These are phyloP conservation scores for Solenopsis fugax DNA, from an alignment of 1,140 invertebrate species.

Conservation along the genomic window DNA sequence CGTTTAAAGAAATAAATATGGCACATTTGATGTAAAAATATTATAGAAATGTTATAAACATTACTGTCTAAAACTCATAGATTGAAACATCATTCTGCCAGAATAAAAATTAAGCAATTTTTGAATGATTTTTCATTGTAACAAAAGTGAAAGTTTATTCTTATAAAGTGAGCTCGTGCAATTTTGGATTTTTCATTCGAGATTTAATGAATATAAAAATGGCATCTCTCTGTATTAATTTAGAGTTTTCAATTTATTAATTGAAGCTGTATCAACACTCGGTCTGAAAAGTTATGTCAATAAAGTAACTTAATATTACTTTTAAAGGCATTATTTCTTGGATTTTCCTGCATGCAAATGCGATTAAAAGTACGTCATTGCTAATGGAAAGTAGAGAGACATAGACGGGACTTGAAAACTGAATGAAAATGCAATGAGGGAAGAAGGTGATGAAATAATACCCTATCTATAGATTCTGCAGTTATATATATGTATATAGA, in stretches of 20 bases:
- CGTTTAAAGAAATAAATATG: neutral
- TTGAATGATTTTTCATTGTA: too few species aligned
- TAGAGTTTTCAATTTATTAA: constrained; percentile 5
- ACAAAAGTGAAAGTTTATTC: too few species aligned
- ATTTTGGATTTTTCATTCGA: too few species aligned
- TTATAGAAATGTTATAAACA: too few species aligned
- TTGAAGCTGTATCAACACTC: constrained; percentile 15
- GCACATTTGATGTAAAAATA: neutral
- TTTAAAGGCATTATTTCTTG: constrained; percentile 46
- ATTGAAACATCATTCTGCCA: too few species aligned
- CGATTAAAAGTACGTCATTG: constrained; percentile 40
- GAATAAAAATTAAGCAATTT: too few species aligned
- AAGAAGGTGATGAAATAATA: constrained; percentile 15
- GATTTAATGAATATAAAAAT: neutral
- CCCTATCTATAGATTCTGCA: neutral
- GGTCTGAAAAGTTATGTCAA: constrained; percentile 33
- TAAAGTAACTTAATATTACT: constrained; percentile 13
- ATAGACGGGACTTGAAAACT: neutral
- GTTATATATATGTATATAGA: neutral
- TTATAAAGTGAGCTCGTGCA: too few species aligned
- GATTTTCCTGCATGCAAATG: constrained; percentile 47
- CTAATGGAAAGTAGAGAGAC: constrained; percentile 34
- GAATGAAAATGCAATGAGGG: constrained; percentile 32
- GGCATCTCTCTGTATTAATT: neutral
- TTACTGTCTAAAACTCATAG: too few species aligned